Percentiles rank a stretch among this genome's conserved stretches.
Evolutionary conservation across 2,888 invertebrate genomes (phyloP).

Genomic region (Acanthosepion pharaonis): DNA sequence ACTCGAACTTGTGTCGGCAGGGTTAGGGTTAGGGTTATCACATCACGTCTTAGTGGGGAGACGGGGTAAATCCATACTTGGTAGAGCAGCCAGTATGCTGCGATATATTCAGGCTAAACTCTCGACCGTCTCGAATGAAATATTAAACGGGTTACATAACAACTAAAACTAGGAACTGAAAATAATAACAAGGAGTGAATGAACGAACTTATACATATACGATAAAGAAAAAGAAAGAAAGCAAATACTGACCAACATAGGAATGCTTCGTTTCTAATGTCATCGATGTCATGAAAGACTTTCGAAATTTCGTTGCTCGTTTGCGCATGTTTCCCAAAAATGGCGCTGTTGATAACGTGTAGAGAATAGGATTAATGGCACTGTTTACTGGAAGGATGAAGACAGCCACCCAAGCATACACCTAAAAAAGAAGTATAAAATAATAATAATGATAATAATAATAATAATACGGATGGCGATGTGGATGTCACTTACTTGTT

Average conservation of each 20-base stretch:
- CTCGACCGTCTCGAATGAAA: too few species aligned
- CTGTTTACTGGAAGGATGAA: slow-evolving; percentile 77
- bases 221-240: neutral
- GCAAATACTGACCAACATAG: slow-evolving; percentile 62
- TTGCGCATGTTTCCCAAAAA: slow-evolving; percentile 68
- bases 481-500: too few species aligned
- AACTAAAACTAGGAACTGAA: too few species aligned
- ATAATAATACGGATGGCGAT: too few species aligned
- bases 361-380: slow-evolving; percentile 77
- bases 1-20: too few species aligned
- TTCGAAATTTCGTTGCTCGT: slow-evolving; percentile 65
- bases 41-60: too few species aligned
- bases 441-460: neutral
- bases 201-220: neutral
- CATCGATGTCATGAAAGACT: slow-evolving; percentile 69
- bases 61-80: too few species aligned
- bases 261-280: slow-evolving; percentile 67
- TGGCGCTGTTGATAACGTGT: slow-evolving; percentile 75
- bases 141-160: too few species aligned
- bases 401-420: slow-evolving; percentile 77
- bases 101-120: too few species aligned
- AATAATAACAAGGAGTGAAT: neutral
- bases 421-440: slow-evolving; percentile 68
- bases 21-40: too few species aligned
- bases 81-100: too few species aligned